A percentile compares a stretch with the other conserved stretches of the same genome.
Evolutionary conservation across 2,113 vertebrate species (phyloP).

Genomic region (Oncorhynchus keta): DNA sequence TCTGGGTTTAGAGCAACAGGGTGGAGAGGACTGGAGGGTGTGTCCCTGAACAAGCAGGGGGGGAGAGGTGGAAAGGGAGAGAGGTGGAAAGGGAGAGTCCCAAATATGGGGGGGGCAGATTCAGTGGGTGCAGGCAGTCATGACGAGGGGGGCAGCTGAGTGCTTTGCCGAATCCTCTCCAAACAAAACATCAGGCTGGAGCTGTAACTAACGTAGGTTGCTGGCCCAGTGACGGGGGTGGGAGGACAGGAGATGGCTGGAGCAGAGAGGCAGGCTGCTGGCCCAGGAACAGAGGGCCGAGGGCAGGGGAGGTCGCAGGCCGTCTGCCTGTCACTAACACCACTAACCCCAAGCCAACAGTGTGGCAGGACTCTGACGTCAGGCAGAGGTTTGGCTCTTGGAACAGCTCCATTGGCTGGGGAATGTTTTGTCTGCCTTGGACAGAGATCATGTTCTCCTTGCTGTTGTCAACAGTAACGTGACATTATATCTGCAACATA

Average conservation of each 20-base stretch:
- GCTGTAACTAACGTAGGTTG: background rate
- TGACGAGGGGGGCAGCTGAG: constrained; percentile 16
- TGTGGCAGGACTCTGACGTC: background rate
- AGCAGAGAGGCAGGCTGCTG: background rate
- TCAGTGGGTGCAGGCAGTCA: constrained; percentile 48
- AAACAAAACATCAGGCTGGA: background rate
- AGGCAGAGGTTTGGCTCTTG: background rate
- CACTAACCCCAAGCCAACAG: background rate
- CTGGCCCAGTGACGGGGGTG: no score
- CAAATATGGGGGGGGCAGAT: constrained; percentile 55
- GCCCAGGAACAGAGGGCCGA: no score
- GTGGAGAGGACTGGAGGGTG: constrained; percentile 56
- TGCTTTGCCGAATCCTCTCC: constrained; percentile 22
- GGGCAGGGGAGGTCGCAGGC: no score
- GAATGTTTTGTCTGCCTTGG: background rate
- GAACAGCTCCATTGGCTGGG: background rate
- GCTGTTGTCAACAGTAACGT: background rate
- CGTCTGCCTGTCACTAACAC: background rate
- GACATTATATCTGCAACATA: background rate
- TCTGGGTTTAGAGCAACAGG: background rate
- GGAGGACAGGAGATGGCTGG: no score
- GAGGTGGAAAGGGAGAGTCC: constrained; percentile 3
- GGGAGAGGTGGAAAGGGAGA: constrained; percentile 25
- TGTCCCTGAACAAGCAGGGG: background rate
- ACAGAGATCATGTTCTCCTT: background rate